A percentile compares a stretch with the other conserved stretches of the same genome.
These are phyloP conservation scores for Oryctes rhinoceros DNA, from an alignment of 1,140 invertebrate species.

Conservation along the genomic window DNA sequence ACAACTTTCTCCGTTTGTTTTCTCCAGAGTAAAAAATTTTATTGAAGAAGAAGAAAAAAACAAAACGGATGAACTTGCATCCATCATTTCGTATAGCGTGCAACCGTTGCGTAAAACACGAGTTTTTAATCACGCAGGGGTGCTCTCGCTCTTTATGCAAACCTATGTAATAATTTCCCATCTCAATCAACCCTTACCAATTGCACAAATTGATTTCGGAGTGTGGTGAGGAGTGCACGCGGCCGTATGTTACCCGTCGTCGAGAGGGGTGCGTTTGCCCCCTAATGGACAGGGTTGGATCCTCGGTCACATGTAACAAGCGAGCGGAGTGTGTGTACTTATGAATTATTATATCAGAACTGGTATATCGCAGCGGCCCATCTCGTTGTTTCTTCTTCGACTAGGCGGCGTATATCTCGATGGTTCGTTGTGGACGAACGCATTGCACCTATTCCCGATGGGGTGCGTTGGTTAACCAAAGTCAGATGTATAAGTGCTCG, in stretches of 20 bases:
- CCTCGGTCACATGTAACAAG: constrained; percentile 54
- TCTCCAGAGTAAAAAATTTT: neutral
- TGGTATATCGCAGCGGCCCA: constrained; percentile 49
- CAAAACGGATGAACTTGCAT: too few species aligned
- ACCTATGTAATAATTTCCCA: constrained; percentile 53
- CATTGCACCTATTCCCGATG: constrained; percentile 26
- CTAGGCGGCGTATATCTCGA: neutral
- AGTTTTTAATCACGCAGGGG: constrained; percentile 55
- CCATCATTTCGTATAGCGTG: neutral
- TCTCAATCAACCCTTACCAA: constrained; percentile 51
- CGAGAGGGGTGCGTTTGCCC: neutral
- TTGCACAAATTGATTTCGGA: constrained; percentile 58
- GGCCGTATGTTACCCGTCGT: constrained; percentile 39
- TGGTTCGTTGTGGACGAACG: constrained; percentile 25
- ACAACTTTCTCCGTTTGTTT: too few species aligned
- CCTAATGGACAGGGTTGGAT: constrained; percentile 31
- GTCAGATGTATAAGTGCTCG: constrained; percentile 61
- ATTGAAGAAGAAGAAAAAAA: constrained; percentile 7
- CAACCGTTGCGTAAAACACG: constrained; percentile 43
- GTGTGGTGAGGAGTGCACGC: constrained; percentile 48
- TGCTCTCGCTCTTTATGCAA: constrained; percentile 48
- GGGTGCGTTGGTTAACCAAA: constrained; percentile 53
- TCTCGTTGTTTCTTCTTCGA: constrained; percentile 5
- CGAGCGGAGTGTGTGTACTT: constrained; percentile 52
- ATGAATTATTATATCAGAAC: constrained; percentile 62